Base-by-base conservation (phyloP, 2,888 invertebrate genomes). In the Lobophora halterata region DNA sequence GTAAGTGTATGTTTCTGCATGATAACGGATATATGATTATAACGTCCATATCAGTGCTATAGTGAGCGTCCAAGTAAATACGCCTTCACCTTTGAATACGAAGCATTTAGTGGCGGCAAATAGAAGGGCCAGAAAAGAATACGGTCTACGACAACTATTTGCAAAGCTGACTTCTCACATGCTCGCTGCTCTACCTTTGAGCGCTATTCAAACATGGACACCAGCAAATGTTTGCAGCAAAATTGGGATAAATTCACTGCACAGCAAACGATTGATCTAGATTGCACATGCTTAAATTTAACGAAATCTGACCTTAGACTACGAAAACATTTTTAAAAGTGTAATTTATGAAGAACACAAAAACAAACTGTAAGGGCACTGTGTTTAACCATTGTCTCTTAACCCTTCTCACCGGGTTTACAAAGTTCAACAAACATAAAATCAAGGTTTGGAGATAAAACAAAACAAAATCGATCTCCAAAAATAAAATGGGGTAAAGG, bases 61-160 rank as follows among this genome's bases (percentile, higher is more conserved):
- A n/a, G n/a, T 21, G 31, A 3, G 16, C 5, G 43, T 41, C 44
- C 17, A 24, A 16, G 34, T 10, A 30, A 36, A 40, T 13, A 31
- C 34, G 34, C 10, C 25, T 9, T 16, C 32, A 41, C 49, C 52
- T 59, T 53, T 62, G 57, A 57, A 65, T 58, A 52, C 23, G 21
- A n/a, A 23, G 29, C 51, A 64, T 65, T 66, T 66, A 49, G 46
- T 39, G 31, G 36, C 44, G 47, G 56, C 30, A 57, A 47, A 60
- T 57, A 49, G 34, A 33, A 58, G 46, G 49, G 50, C 46, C 36
- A 44, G 45, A 43, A 53, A 65, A 58, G 53, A 63, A 64, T 49
- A 52, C 52, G 37, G 46, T 38, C 26, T 27, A 27, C 48, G 56
- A 55, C 55, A 61, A 61, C 53, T 58, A 57, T 60, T 61, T 63